Conservation (phyloP, 92 coral and sea anemone genomes). For the Metridium senile region DNA sequence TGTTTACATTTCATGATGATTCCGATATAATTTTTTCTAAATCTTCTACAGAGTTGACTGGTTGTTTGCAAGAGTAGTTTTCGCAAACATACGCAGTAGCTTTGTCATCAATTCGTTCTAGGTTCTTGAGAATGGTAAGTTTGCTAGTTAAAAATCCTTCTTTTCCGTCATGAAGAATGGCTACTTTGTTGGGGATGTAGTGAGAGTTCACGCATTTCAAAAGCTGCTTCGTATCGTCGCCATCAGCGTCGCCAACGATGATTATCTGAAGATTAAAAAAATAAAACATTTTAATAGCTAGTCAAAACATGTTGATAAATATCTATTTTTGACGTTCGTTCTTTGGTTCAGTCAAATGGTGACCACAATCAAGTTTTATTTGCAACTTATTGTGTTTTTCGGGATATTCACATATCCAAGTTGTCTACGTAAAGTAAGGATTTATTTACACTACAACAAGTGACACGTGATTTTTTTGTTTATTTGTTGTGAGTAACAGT, state of each 20-base stretch:
- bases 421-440: too few relatives aligned
- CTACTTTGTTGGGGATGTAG: conserved; percentile 88
- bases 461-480: too few relatives aligned
- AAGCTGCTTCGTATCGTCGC: conserved; percentile 84
- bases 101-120: conserved; percentile 70
- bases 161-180: conserved; percentile 76
- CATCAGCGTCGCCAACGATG: conserved; percentile 82
- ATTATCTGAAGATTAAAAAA: conserved; percentile 67
- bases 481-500: too few relatives aligned
- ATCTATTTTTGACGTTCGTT: too few relatives aligned
- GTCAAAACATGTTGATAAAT: too few relatives aligned
- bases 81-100: conserved; percentile 96
- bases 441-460: too few relatives aligned
- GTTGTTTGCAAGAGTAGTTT: conserved; percentile 81
- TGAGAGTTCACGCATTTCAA: conserved; percentile 74
- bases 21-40: conserved; percentile 60
- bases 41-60: conserved; percentile 81
- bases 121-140: conserved; percentile 76
- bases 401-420: too few relatives aligned
- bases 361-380: too few relatives aligned
- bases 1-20: background rate
- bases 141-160: conserved; percentile 81
- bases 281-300: background rate
- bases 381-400: too few relatives aligned
- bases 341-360: too few relatives aligned